Percentiles rank a stretch among this genome's conserved stretches.
Conservation (phyloP, 2,113 vertebrate genomes). For the Etia nguti region DNA sequence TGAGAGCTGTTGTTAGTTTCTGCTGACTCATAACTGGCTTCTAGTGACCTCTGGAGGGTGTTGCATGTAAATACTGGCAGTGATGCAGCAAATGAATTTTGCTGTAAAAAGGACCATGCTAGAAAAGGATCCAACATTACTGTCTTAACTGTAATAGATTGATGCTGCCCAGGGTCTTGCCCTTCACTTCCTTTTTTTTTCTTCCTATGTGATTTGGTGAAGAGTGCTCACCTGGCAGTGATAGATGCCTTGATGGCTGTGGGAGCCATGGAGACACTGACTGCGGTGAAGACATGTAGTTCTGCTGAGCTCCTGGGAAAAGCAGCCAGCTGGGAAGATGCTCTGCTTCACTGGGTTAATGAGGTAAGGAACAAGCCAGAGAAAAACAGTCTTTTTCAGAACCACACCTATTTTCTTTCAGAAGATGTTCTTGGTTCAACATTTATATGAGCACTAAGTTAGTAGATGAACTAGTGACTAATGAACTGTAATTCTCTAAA, state of each 20-base stretch:
- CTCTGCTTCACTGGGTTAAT: slow-evolving; percentile 83
- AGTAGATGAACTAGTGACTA: background rate
- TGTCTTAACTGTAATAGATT: slow-evolving; percentile 22
- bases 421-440: background rate
- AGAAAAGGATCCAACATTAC: slow-evolving; percentile 5
- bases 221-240: slow-evolving; percentile 85
- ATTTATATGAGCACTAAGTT: background rate
- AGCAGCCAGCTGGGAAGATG: slow-evolving; percentile 73
- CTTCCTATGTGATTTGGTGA: slow-evolving; percentile 39
- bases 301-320: slow-evolving; percentile 57
- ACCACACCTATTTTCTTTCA: background rate
- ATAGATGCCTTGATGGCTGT: slow-evolving; percentile 84
- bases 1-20: background rate
- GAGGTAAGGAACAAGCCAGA: slow-evolving; percentile 65
- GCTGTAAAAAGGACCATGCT: background rate
- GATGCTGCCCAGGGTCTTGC: background rate
- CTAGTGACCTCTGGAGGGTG: slow-evolving; percentile 58
- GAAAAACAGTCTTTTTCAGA: background rate
- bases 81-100: background rate
- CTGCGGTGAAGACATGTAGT: slow-evolving; percentile 59
- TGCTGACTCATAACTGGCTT: slow-evolving; percentile 33
- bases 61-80: background rate
- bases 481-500: background rate
- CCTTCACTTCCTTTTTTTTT: background rate
- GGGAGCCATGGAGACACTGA: slow-evolving; percentile 79